These are phyloP conservation scores for Caenorhabditis sp. DNA, from an alignment of 2,888 invertebrate genomes.

Conservation along the genomic window DNA sequence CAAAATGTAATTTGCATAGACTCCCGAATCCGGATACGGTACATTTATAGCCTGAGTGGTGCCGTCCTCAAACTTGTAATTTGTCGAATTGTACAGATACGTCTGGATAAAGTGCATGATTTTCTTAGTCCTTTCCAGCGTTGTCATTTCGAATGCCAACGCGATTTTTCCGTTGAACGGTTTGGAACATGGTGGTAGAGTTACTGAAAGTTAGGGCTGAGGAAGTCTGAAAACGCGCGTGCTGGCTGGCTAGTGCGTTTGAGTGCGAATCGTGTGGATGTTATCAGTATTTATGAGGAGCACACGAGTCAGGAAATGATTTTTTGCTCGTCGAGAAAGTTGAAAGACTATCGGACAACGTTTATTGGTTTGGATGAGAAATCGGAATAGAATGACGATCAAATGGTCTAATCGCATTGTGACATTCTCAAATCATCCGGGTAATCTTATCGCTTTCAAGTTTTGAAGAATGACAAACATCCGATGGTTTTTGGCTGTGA, in stretches of 20 bases:
- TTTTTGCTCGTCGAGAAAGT: slow-evolving; percentile 26
- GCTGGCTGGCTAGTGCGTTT: slow-evolving; percentile 25
- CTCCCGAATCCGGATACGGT: slow-evolving; percentile 39
- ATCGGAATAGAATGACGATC: too few relatives aligned
- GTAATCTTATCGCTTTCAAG: too few relatives aligned
- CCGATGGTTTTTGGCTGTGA: too few relatives aligned
- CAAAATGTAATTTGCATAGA: slow-evolving; percentile 31
- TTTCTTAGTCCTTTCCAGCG: background rate
- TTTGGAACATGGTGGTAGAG: slow-evolving; percentile 19
- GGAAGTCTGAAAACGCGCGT: slow-evolving; percentile 9
- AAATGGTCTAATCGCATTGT: too few relatives aligned
- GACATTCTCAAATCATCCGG: too few relatives aligned
- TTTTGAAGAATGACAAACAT: too few relatives aligned
- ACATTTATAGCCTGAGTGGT: slow-evolving; percentile 43
- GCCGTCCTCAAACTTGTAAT: slow-evolving; percentile 24
- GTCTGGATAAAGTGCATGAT: slow-evolving; percentile 29
- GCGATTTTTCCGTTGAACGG: slow-evolving; percentile 36
- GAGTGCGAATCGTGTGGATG: background rate
- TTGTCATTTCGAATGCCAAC: slow-evolving; percentile 31
- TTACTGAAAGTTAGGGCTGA: slow-evolving; percentile 2
- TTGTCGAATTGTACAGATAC: slow-evolving; percentile 21
- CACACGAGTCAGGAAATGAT: slow-evolving; percentile 36
- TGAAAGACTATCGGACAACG: slow-evolving; percentile 33
- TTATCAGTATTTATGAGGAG: slow-evolving; percentile 18
- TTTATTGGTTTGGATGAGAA: slow-evolving; percentile 3